Conservation (phyloP, 2,888 invertebrate genomes). For the Trachelus stipa region DNA sequence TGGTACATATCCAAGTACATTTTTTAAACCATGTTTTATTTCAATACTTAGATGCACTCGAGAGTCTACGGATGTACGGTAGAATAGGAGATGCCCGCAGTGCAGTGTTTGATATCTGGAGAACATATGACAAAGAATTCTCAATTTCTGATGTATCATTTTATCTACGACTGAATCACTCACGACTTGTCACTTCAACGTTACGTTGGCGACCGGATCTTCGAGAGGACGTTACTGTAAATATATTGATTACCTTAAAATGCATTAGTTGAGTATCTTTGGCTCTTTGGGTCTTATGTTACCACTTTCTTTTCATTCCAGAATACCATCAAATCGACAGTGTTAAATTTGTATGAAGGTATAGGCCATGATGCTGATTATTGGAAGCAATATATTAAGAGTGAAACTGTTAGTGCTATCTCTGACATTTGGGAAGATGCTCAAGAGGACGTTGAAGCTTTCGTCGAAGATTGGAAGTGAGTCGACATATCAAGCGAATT, state of each 20-base stretch:
- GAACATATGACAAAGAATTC: conserved; percentile 82
- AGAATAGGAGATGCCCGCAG: conserved; percentile 82
- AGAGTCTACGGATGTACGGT: conserved; percentile 80
- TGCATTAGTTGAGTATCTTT: no score
- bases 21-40: background rate
- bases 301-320: conserved; percentile 37
- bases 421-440: conserved; percentile 82
- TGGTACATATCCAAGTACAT: background rate
- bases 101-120: conserved; percentile 81
- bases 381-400: conserved; percentile 76
- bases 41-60: conserved; percentile 70
- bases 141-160: conserved; percentile 82
- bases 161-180: conserved; percentile 85
- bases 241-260: conserved; percentile 12
- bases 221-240: conserved; percentile 72
- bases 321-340: conserved; percentile 65
- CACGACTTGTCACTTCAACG: conserved; percentile 82
- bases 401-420: conserved; percentile 77
- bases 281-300: no score
- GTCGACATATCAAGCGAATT: conserved; percentile 23
- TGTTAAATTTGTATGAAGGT: conserved; percentile 68
- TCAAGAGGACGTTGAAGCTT: conserved; percentile 76
- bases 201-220: conserved; percentile 84
- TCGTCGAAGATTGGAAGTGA: conserved; percentile 78
- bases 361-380: conserved; percentile 69